Percentiles rank a stretch among this genome's conserved stretches.
Evolutionary conservation across 2,797 vertebrate species (phyloP).

Genomic region (Limosa lapponica): DNA sequence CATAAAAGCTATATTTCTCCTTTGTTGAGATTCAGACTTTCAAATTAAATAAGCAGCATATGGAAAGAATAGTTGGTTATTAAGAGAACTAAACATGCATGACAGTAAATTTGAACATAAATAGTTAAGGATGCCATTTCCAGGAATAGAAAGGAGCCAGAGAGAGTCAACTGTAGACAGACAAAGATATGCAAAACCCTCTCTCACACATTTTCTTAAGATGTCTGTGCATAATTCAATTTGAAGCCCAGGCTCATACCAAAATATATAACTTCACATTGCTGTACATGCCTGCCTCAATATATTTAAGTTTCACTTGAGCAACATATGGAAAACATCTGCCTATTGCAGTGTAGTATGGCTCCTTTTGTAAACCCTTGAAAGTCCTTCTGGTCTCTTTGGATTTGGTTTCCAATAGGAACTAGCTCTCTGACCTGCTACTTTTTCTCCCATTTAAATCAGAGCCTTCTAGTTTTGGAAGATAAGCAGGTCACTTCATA

Average conservation of each 20-base stretch:
- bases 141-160: conserved; percentile 15
- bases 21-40: not conserved
- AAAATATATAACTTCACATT: conserved; percentile 50
- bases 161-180: conserved; percentile 35
- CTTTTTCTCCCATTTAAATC: conserved; percentile 53
- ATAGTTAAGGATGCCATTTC: conserved; percentile 38
- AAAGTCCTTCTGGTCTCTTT: conserved; percentile 40
- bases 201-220: conserved; percentile 63
- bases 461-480: not conserved
- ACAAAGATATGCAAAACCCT: conserved; percentile 30
- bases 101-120: conserved; percentile 42
- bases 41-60: conserved; percentile 11
- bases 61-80: conserved; percentile 22
- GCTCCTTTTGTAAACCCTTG: conserved; percentile 47
- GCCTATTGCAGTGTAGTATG: conserved; percentile 53
- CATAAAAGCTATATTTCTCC: not conserved
- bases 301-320: conserved; percentile 63
- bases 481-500: not conserved
- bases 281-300: conserved; percentile 30
- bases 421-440: conserved; percentile 38
- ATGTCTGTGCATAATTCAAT: conserved; percentile 63
- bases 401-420: conserved; percentile 64
- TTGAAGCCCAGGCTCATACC: conserved; percentile 65
- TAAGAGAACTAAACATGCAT: not conserved
- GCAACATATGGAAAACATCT: conserved; percentile 79